A percentile compares a stretch with the other conserved stretches of the same genome.
Evolutionary conservation across 2,888 invertebrate genomes (phyloP).

Genomic region (Andrena fulva): DNA sequence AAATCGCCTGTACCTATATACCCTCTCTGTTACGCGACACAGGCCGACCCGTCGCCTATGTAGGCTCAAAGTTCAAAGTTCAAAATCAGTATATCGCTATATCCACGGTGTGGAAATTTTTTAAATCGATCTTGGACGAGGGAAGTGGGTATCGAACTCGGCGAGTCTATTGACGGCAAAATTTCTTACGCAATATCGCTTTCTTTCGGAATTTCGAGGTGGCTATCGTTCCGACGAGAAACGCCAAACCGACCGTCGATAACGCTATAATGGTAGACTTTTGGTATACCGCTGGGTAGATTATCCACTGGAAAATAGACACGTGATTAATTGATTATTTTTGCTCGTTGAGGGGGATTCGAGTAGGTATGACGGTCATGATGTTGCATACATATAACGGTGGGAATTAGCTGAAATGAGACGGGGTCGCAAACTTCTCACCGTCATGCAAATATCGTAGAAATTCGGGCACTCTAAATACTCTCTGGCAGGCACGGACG

Average conservation of each 20-base stretch:
- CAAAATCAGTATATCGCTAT: too few species aligned
- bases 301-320: conserved; percentile 73
- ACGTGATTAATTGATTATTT: not conserved
- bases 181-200: conserved; percentile 74
- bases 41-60: too few species aligned
- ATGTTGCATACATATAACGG: too few species aligned
- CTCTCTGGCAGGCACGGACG: conserved; percentile 37
- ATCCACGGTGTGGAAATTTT: too few species aligned
- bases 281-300: conserved; percentile 76
- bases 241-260: conserved; percentile 78
- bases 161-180: not conserved
- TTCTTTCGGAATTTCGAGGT: conserved; percentile 73
- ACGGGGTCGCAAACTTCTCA: conserved; percentile 16
- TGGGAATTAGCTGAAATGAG: too few species aligned
- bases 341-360: too few species aligned
- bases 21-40: too few species aligned
- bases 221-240: conserved; percentile 71
- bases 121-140: not conserved
- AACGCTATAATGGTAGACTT: conserved; percentile 82
- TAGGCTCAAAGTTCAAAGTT: too few species aligned
- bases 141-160: not conserved
- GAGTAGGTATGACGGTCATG: too few species aligned
- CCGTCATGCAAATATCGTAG: conserved; percentile 53
- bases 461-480: conserved; percentile 51
- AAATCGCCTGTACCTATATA: too few species aligned